Evolutionary conservation across 30 jellyfish, hydroid and myxozoan genomes (phyloP).

Genomic region (Mastigias papua): DNA sequence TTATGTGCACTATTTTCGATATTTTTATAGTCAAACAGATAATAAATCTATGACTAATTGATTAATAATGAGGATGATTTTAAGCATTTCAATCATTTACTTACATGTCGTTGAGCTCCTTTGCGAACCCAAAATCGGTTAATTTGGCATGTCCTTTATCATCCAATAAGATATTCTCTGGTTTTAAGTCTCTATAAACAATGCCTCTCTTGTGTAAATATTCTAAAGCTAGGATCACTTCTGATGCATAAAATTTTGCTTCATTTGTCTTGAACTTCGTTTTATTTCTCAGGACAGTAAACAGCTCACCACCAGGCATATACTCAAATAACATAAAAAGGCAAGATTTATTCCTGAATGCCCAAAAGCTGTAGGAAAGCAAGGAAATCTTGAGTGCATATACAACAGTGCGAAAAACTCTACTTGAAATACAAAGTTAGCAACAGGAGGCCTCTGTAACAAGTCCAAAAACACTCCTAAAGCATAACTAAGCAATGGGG

Average conservation of each 20-base stretch:
- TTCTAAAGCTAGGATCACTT: constrained; percentile 77
- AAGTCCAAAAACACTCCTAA: no score
- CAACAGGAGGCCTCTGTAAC: no score
- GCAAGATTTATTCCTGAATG: constrained; percentile 76
- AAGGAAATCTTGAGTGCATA: not conserved
- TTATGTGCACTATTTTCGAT: no score
- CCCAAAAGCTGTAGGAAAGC: constrained; percentile 73
- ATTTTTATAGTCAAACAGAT: no score
- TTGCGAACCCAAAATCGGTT: constrained; percentile 97
- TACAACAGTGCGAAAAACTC: no score
- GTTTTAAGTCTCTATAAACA: constrained; percentile 94
- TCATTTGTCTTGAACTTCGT: constrained; percentile 73
- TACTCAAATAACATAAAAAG: constrained; percentile 88
- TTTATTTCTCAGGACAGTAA: constrained; percentile 81
- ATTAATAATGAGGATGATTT: no score
- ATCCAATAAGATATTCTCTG: constrained; percentile 89
- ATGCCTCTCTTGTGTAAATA: constrained; percentile 82
- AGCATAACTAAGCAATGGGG: no score
- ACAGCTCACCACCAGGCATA: constrained; percentile 98
- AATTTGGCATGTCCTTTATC: constrained; percentile 86
- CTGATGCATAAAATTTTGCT: constrained; percentile 89
- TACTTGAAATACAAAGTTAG: no score
- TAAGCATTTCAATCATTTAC: constrained; percentile 23
- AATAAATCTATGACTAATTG: no score
- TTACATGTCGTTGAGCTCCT: constrained; percentile 85